These are phyloP conservation scores for Rhinatrema bivittatum DNA, from an alignment of 2,797 vertebrate genomes.

Conservation along the genomic window DNA sequence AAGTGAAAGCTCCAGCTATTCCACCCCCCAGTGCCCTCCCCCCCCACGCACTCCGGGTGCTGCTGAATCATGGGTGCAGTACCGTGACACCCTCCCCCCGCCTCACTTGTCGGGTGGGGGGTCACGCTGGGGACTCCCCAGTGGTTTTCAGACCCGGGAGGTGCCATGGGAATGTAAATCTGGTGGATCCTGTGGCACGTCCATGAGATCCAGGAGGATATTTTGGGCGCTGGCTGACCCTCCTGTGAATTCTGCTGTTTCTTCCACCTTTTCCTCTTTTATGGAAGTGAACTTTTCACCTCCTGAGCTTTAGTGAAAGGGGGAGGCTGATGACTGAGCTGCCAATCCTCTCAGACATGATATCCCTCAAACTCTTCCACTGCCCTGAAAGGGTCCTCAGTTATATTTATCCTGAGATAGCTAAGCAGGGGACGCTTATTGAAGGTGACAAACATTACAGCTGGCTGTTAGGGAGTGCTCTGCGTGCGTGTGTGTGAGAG, in stretches of 20 bases:
- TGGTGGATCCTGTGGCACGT: neutral
- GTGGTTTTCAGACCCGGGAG: too few species aligned
- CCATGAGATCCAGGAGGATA: too few species aligned
- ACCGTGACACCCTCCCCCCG: too few species aligned
- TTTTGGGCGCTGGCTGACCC: neutral
- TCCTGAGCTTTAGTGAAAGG: neutral
- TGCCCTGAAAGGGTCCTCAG: neutral
- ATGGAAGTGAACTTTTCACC: neutral
- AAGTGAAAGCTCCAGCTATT: too few species aligned
- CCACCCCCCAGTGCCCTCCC: too few species aligned
- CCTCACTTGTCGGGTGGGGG: too few species aligned
- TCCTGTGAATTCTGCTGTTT: too few species aligned
- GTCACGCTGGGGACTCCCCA: too few species aligned
- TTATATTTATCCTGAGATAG: constrained; percentile 22
- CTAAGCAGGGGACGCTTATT: neutral
- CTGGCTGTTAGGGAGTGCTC: neutral
- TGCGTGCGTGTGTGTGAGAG: too few species aligned
- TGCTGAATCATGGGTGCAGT: too few species aligned
- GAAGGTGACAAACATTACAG: accelerated
- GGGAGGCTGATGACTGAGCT: neutral
- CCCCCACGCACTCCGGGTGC: too few species aligned
- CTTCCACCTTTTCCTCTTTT: neutral
- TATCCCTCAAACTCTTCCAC: too few species aligned
- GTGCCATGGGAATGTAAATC: neutral
- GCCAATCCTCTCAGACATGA: neutral